Conservation (phyloP, 2,888 invertebrate species). For the Drosophila mimica region DNA sequence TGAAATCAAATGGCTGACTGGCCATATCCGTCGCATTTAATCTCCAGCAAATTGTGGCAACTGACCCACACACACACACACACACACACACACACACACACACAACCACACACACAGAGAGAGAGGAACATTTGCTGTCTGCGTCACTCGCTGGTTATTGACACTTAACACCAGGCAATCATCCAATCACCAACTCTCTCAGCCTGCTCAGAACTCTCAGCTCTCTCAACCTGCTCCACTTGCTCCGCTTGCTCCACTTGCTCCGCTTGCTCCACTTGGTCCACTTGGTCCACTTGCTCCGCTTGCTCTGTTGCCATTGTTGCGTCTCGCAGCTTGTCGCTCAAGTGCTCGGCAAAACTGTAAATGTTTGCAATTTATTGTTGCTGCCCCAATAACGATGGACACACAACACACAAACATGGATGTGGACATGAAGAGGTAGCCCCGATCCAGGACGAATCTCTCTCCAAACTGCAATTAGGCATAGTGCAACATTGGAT, state of each 20-base stretch:
- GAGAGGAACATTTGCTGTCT: slow-evolving; percentile 1
- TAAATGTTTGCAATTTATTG: slow-evolving; percentile 72
- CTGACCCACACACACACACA: slow-evolving; percentile 23
- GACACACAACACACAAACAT: slow-evolving; percentile 12
- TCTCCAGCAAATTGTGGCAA: slow-evolving; percentile 41
- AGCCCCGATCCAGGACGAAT: background rate
- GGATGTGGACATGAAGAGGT: slow-evolving; percentile 1
- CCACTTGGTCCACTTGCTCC: no score
- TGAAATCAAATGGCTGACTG: slow-evolving; percentile 60
- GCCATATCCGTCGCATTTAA: slow-evolving; percentile 47
- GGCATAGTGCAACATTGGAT: background rate
- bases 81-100: slow-evolving; percentile 18
- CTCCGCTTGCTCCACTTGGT: no score
- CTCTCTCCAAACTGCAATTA: background rate
- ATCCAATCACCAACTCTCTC: slow-evolving; percentile 32
- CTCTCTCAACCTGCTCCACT: no score
- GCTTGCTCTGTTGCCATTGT: background rate
- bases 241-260: no score
- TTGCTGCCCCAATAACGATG: slow-evolving; percentile 43
- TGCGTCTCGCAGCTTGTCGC: background rate
- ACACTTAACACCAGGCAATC: slow-evolving; percentile 52
- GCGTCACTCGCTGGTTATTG: slow-evolving; percentile 45
- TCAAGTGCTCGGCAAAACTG: slow-evolving; percentile 45
- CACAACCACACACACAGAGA: slow-evolving; percentile 11
- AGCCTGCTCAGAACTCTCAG: background rate